Base-by-base conservation (phyloP, 2,797 vertebrate genomes). In the Halcyon chelicuti region DNA sequence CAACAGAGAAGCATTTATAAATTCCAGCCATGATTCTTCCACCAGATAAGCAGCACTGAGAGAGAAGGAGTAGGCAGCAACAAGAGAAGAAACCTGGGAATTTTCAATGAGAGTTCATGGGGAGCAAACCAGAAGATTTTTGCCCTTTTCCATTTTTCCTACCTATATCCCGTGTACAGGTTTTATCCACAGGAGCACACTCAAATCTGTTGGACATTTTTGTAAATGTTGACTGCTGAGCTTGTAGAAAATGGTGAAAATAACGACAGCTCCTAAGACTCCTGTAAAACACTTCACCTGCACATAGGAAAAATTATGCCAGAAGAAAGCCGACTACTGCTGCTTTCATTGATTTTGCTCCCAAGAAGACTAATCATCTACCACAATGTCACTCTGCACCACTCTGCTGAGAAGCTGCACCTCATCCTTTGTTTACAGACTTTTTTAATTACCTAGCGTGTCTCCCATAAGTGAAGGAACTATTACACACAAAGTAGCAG, bases 1-100 rank as follows among this genome's bases (percentile, higher is more conserved):
- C 90, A 96, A 91, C 82, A 94, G 91, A 96, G 85, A 83, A 93
- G 65, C 79, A 93, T 88, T 96, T 92, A 94, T 90, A 88, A 94
- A 94, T 90, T 95, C 87, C 82, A 96, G 76, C 77, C 60, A 21
- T 70, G 94, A 94, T 86, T 70, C 79, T 66, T 90, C 68, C 26
- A 15, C 15, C 55, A 88, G 89, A 96, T 94, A 96, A 96, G 73
- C 73, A 87, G 67, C 63, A 78, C 37, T 44, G 31, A 92, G 70
- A 39, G 51, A 11, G 62, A 88, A 86, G 61, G 57, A 93, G 61
- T 10, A n/a, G 68, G 79, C 49, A 81, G 73, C 54, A 79, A 76
- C 25, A 21, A 81, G 25, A 76, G 78, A 90, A 93, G 79, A 90
- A 92, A 92, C 49, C 66, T 29, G 62, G 40, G 49, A 88, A 84